Percentiles rank a stretch among this genome's conserved stretches.
These are phyloP conservation scores for Schizopygopsis malacanthus DNA, from an alignment of 2,797 vertebrate species.

Conservation along the genomic window DNA sequence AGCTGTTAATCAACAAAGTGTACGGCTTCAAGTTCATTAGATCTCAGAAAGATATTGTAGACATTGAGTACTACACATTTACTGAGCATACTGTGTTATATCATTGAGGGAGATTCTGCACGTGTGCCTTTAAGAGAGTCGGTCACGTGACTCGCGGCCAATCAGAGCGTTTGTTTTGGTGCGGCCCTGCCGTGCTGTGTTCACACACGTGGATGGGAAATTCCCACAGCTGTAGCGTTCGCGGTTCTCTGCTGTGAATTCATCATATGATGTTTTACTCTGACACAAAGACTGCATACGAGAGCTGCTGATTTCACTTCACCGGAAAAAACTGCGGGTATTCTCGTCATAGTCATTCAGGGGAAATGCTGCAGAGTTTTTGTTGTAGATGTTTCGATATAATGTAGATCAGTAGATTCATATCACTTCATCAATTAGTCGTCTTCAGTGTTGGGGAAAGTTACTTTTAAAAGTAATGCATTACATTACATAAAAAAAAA, in stretches of 20 bases:
- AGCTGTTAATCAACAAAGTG: neutral
- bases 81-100: neutral
- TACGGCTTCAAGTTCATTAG: neutral
- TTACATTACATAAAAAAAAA: too few species aligned
- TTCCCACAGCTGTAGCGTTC: conserved; percentile 68
- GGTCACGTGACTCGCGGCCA: conserved; percentile 60
- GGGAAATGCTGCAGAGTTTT: neutral
- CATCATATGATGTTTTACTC: neutral
- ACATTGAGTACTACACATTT: neutral
- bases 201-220: conserved; percentile 85
- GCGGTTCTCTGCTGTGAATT: neutral
- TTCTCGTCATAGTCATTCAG: too few species aligned
- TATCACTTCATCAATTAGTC: neutral
- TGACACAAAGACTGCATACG: neutral
- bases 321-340: neutral
- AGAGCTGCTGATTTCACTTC: neutral
- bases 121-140: conserved; percentile 63
- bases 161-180: conserved; percentile 80
- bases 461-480: too few species aligned
- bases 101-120: neutral
- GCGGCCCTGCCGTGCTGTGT: conserved; percentile 67
- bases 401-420: neutral
- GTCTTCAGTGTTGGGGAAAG: too few species aligned
- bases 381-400: neutral
- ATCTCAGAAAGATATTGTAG: neutral